Conservation (phyloP, 2,113 vertebrate genomes). For the Pachycephala philippinensis region DNA sequence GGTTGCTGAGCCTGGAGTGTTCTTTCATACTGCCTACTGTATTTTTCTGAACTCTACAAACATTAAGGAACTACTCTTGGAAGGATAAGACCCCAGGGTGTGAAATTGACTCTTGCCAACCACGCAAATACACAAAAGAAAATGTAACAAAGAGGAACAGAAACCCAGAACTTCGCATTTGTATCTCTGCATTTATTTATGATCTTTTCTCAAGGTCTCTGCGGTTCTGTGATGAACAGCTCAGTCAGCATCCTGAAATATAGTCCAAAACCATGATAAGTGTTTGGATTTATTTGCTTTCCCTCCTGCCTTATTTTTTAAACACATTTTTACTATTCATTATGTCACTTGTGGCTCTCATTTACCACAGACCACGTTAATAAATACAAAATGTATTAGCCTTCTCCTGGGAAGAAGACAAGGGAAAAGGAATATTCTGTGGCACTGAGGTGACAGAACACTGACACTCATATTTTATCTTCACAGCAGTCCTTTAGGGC, state of each 20-base stretch:
- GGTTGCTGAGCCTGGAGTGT: background rate
- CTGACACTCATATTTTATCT: background rate
- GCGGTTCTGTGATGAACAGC: background rate
- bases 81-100: background rate
- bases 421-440: background rate
- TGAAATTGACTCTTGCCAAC: background rate
- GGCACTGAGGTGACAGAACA: background rate
- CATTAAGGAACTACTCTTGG: background rate
- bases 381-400: background rate
- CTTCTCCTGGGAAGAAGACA: background rate
- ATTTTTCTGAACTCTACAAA: background rate
- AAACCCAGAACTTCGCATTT: background rate
- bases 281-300: background rate
- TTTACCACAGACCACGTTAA: background rate
- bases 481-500: background rate
- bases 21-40: background rate
- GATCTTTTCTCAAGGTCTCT: background rate
- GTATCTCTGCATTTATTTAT: background rate
- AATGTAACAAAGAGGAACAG: background rate
- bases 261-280: background rate
- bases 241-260: background rate
- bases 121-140: background rate
- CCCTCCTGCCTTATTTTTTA: accelerated
- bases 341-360: background rate
- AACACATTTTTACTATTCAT: background rate